phyloP scores from a whole-genome alignment of 2,888 invertebrate genomes.

The Chrysotoxum bicinctum region DNA sequence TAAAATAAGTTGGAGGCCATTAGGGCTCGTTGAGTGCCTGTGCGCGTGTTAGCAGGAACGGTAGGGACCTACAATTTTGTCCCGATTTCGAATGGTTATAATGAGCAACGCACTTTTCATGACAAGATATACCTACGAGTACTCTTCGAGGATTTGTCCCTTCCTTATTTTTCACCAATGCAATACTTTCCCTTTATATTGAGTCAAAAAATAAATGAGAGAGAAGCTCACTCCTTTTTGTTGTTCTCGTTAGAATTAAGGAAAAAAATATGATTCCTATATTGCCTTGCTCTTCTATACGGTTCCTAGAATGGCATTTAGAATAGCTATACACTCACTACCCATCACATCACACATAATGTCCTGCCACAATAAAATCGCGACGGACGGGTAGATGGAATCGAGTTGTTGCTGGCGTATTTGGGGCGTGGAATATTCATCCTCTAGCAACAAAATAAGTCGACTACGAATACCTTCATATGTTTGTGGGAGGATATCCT shows the following conservation, averaged over 20 bases:
- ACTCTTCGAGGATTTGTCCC: too few relatives aligned
- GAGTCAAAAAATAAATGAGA: constrained; percentile 1
- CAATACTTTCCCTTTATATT: background rate
- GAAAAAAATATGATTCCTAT: constrained; percentile 29
- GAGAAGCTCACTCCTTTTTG: constrained; percentile 56
- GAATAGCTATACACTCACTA: constrained; percentile 3
- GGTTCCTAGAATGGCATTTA: constrained; percentile 2
- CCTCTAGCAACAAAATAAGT: background rate
- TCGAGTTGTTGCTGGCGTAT: background rate
- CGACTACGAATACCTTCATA: constrained; percentile 10
- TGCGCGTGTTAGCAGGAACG: too few relatives aligned
- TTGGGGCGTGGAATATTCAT: background rate
- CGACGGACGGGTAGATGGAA: background rate
- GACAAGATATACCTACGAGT: too few relatives aligned
- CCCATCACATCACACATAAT: constrained; percentile 28
- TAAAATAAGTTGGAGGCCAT: too few relatives aligned
- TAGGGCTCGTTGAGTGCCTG: too few relatives aligned
- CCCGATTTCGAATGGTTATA: too few relatives aligned
- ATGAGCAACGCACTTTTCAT: too few relatives aligned
- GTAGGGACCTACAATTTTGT: too few relatives aligned
- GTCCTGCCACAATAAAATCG: constrained; percentile 39
- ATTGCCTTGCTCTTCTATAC: constrained; percentile 31
- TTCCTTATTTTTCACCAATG: background rate
- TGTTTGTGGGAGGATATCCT: constrained; percentile 37
- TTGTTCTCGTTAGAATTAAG: constrained; percentile 24